Conservation (phyloP, 2,113 vertebrate genomes). For the Tyrannus savana region DNA sequence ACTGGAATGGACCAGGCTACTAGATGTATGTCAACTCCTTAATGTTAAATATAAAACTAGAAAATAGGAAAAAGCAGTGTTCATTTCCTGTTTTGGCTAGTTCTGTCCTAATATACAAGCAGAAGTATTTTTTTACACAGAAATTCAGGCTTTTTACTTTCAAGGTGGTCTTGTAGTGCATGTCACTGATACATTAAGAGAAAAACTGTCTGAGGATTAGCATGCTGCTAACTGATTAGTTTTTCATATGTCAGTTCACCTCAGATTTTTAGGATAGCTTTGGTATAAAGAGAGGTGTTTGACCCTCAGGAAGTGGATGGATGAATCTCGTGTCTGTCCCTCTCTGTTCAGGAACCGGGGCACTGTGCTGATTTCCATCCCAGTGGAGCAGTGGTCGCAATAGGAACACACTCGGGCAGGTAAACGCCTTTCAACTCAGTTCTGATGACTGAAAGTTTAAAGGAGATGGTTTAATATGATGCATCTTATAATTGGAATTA, state of each 20-base stretch:
- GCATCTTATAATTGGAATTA: fast-evolving
- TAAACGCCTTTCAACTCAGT: conserved; percentile 10
- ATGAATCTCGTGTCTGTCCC: neutral
- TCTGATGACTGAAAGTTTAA: neutral
- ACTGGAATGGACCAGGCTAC: conserved; percentile 91
- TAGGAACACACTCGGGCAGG: conserved; percentile 98
- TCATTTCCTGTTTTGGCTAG: neutral
- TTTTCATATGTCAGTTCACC: neutral
- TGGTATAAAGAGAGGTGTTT: neutral
- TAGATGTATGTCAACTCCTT: conserved; percentile 82
- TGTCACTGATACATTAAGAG: neutral
- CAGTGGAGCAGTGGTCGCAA: conserved; percentile 91
- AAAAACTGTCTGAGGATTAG: neutral
- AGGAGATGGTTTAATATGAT: neutral
- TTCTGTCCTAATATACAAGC: neutral
- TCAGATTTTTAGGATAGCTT: neutral
- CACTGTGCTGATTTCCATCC: conserved; percentile 99
- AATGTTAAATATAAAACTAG: neutral
- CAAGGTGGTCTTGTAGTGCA: neutral
- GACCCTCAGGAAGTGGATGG: fast-evolving
- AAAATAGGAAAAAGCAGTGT: neutral
- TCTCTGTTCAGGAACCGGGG: conserved; percentile 86
- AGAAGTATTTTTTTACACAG: neutral
- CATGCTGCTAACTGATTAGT: neutral
- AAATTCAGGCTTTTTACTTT: neutral